Percentiles rank a stretch among this genome's conserved stretches.
phyloP scores from a whole-genome alignment of 1,140 invertebrate genomes.

The Sipha flava region DNA sequence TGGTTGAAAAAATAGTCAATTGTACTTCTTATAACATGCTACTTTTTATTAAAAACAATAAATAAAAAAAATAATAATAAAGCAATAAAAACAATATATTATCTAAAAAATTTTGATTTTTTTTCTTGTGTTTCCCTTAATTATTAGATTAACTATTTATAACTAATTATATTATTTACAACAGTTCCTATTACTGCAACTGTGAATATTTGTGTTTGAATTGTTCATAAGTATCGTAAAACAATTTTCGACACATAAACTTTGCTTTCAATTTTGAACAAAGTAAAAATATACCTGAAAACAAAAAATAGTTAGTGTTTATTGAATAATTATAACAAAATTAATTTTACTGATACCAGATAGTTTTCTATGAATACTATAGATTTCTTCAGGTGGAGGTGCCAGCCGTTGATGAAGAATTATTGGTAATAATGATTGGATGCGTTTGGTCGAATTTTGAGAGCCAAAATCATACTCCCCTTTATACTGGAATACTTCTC shows the following conservation, averaged over 20 bases:
- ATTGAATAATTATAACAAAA: not conserved
- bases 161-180: not conserved
- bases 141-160: not conserved
- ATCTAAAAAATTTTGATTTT: not conserved
- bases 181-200: not conserved
- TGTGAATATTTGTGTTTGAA: conserved; percentile 8
- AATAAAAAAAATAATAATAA: not conserved
- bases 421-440: conserved; percentile 80
- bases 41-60: not conserved
- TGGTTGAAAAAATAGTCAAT: not conserved
- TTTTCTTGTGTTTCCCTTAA: not conserved
- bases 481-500: conserved; percentile 75
- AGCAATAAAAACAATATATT: conserved; percentile 19
- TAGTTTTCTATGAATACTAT: conserved; percentile 95
- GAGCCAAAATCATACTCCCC: conserved; percentile 80
- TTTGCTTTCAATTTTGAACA: conserved; percentile 83
- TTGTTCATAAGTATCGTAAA: conserved; percentile 63
- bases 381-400: conserved; percentile 97
- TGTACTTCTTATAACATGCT: not conserved
- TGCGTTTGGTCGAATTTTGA: conserved; percentile 67
- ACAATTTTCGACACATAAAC: conserved; percentile 78
- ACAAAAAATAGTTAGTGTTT: not conserved
- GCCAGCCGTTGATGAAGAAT: conserved; percentile 90
- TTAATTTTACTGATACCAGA: conserved; percentile 47
- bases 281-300: conserved; percentile 78